Evolutionary conservation across 2,113 vertebrate genomes (phyloP), one percentile per base, ranked within the genome.

Genomic region (Tyrannus savana): DNA sequence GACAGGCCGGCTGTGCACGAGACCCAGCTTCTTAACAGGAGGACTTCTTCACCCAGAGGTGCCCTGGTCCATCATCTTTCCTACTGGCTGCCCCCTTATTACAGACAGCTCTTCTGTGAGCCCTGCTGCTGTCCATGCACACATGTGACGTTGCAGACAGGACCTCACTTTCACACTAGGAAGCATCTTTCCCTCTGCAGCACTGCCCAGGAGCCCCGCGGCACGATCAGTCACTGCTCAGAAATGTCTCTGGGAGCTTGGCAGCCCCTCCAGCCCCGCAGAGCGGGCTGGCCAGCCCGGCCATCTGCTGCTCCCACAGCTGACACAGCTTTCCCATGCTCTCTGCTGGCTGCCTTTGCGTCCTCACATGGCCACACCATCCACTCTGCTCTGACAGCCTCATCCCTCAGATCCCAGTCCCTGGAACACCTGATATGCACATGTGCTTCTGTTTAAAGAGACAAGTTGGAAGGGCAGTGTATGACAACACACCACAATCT

Each of bases 181-280:
- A 83, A 84, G 42, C 46, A 49, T 27, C 59, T 60, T 39, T 69
- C 83, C 44, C 84, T 80, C 59, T 28, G 47, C 71, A 62, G 47
- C 50, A 25, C 16, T 50, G 47, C 66, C 77, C 69, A 76, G 88
- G 52, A 82, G 6, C 67, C 79, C 75, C 0, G 0, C 0, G 0
- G 78, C 62, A 58, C 0, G 0, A 50, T 59, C 89, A 60, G 84
- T 31, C 49, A 42, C 73, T 23, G 77, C 84, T 92, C 49, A 85
- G 90, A 46, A 52, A 67, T 3, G 42, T 74, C 84, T 71, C 75
- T 24, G 55, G 2, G 7, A 88, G 59, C 37, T 35, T 58, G 60
- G 95, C 92, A 60, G 1, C 52, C 37, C 47, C 1, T 2, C 3
- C 1, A 47, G 73, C 3, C 16, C 18, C 2, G 80, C 41, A 0